Evolutionary conservation across 2,888 invertebrate genomes (phyloP).

Genomic region (Synanthedon vespiformis): DNA sequence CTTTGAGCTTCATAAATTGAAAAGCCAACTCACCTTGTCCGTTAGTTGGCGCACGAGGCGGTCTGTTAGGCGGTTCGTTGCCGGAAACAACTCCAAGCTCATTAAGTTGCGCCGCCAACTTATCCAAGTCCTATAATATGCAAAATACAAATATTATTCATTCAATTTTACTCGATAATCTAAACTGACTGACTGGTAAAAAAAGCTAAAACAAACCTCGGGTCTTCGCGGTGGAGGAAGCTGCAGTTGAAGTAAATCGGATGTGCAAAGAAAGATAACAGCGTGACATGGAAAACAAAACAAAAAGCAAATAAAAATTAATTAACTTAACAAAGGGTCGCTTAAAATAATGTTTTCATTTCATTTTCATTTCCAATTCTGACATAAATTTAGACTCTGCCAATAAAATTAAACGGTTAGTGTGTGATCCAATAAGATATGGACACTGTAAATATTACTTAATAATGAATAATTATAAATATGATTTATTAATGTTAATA

Average conservation of each 20-base stretch:
- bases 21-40: constrained; percentile 43
- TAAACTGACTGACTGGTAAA: neutral
- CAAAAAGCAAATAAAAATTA: constrained; percentile 43
- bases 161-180: neutral
- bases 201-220: constrained; percentile 77
- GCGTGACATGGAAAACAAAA: constrained; percentile 67
- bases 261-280: constrained; percentile 65
- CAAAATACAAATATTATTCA: neutral
- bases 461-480: no score
- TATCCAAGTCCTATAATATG: constrained; percentile 89
- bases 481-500: no score
- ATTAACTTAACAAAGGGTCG: no score
- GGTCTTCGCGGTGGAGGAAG: constrained; percentile 90
- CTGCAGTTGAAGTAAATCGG: constrained; percentile 65
- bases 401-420: no score
- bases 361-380: no score
- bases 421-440: no score
- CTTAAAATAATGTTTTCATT: no score
- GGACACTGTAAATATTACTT: no score
- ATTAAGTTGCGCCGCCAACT: constrained; percentile 94
- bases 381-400: no score
- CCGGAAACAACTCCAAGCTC: constrained; percentile 87
- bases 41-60: constrained; percentile 57
- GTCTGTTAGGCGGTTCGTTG: constrained; percentile 74
- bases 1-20: neutral